A percentile compares a stretch with the other conserved stretches of the same genome.
Conservation (phyloP, 1,140 invertebrate genomes). For the Chrysoperla carnea region DNA sequence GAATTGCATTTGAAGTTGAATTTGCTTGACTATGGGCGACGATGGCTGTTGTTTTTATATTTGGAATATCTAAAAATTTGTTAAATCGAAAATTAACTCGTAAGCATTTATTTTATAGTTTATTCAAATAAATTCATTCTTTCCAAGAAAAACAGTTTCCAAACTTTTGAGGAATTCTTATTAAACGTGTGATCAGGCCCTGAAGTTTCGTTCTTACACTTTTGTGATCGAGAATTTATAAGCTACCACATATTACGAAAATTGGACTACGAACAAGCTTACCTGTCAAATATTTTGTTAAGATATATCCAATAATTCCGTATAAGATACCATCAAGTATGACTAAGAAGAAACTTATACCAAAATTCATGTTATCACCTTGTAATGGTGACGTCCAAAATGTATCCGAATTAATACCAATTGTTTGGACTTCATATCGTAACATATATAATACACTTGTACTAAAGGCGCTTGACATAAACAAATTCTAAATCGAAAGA, state of each 20-base stretch:
- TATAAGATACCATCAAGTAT: slow-evolving; percentile 27
- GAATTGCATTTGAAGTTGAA: slow-evolving; percentile 12
- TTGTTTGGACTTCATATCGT: slow-evolving; percentile 36
- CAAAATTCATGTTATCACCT: slow-evolving; percentile 29
- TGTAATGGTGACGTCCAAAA: slow-evolving; percentile 28
- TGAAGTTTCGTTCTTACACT: too few species aligned
- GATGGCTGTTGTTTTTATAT: too few species aligned
- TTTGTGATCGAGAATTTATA: too few species aligned
- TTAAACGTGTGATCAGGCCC: too few species aligned
- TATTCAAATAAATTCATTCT: too few species aligned
- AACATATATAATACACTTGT: slow-evolving; percentile 38
- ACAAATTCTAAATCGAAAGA: slow-evolving; percentile 25
- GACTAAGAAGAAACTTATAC: slow-evolving; percentile 23
- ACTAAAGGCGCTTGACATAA: slow-evolving; percentile 42
- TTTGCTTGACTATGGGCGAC: too few species aligned
- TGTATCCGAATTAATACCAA: slow-evolving; percentile 25
- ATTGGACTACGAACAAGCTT: too few species aligned
- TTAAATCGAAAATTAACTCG: not conserved
- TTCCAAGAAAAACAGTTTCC: too few species aligned
- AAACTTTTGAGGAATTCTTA: too few species aligned
- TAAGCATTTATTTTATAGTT: not conserved
- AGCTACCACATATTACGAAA: too few species aligned
- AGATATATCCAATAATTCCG: slow-evolving; percentile 23
- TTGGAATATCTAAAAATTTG: not conserved
- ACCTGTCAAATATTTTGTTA: not conserved